Percentiles rank a stretch among this genome's conserved stretches.
phyloP scores from a whole-genome alignment of 2,888 invertebrate genomes.

The Tenthredo mesomela region DNA sequence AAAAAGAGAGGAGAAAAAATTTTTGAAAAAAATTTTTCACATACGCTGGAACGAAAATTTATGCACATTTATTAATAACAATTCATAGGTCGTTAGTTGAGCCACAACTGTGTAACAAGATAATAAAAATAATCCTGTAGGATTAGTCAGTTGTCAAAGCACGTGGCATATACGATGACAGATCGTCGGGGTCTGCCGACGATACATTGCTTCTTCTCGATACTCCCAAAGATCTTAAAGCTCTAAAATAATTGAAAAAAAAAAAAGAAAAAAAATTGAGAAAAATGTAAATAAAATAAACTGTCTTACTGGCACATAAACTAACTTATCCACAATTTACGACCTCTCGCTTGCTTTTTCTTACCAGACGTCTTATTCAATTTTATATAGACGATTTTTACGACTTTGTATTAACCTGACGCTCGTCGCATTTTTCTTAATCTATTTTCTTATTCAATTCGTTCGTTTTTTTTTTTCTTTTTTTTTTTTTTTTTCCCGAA shows the following conservation, averaged over 20 bases:
- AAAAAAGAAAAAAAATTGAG: neutral
- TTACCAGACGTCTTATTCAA: slow-evolving; percentile 27
- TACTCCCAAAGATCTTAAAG: neutral
- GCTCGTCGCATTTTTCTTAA: neutral
- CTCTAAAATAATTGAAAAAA: neutral
- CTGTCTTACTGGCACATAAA: slow-evolving; percentile 26
- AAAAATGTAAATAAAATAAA: neutral
- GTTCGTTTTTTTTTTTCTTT: neutral
- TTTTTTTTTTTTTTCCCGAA: neutral
- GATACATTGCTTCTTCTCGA: slow-evolving; percentile 5
- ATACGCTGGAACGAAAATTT: neutral
- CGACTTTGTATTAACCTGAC: slow-evolving; percentile 13
- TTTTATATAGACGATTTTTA: slow-evolving; percentile 23
- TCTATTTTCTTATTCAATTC: slow-evolving; percentile 12
- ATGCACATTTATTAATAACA: slow-evolving; percentile 6
- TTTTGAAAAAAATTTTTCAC: neutral
- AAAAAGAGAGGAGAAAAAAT: neutral
- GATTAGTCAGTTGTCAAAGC: slow-evolving; percentile 38
- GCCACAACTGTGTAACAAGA: neutral
- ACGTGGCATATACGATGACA: slow-evolving; percentile 41
- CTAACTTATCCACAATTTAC: slow-evolving; percentile 37
- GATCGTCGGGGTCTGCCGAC: slow-evolving; percentile 32
- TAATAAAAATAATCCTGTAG: slow-evolving; percentile 32
- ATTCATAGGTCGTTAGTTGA: neutral
- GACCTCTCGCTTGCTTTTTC: neutral